phyloP scores from a whole-genome alignment of 2,113 vertebrate species.

The Thomomys bottae region DNA sequence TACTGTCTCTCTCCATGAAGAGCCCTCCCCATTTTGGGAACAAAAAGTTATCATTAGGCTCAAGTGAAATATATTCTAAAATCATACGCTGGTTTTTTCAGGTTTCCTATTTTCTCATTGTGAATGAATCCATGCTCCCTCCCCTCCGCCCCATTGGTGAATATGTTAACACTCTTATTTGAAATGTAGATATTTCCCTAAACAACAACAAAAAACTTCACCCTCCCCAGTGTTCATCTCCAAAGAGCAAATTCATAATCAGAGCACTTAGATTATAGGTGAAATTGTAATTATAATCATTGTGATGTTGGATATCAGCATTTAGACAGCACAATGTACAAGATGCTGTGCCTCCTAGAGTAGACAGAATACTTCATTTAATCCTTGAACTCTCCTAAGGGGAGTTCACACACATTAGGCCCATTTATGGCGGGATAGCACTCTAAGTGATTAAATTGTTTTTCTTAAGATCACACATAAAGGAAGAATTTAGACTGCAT shows the following conservation, averaged over 20 bases:
- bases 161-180: neutral
- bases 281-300: neutral
- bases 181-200: neutral
- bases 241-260: neutral
- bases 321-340: neutral
- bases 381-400: neutral
- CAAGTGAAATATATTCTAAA: constrained; percentile 72
- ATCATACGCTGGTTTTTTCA: constrained; percentile 6
- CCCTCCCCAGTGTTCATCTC: neutral
- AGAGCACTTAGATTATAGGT: neutral
- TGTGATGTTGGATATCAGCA: neutral
- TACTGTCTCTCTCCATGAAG: constrained; percentile 80
- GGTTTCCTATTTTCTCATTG: constrained; percentile 52
- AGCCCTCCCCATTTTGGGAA: constrained; percentile 55
- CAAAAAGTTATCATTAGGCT: constrained; percentile 76
- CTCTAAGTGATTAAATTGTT: neutral
- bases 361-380: neutral
- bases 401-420: neutral
- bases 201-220: neutral
- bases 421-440: neutral
- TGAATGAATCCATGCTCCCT: neutral
- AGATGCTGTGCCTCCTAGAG: neutral
- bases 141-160: neutral
- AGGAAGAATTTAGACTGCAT: neutral
- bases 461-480: neutral